Percentiles rank a stretch among this genome's conserved stretches.
Evolutionary conservation across 2,888 invertebrate species (phyloP).

Genomic region (Pyrrhia umbra): DNA sequence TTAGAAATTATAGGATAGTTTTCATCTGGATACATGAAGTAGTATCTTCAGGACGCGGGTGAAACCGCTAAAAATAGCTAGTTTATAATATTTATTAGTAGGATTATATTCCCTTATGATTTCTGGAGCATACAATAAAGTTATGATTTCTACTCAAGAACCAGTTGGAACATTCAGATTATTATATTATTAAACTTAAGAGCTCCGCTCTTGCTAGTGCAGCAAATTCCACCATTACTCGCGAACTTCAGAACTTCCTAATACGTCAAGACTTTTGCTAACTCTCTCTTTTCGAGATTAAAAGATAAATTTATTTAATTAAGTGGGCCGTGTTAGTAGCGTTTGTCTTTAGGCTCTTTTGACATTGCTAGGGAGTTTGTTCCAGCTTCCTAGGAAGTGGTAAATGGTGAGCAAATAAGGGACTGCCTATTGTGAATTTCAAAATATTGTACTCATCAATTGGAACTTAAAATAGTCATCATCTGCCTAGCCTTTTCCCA

Average conservation of each 20-base stretch:
- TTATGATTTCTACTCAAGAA: slow-evolving; percentile 14
- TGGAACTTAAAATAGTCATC: too few species aligned
- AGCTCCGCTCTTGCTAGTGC: slow-evolving; percentile 15
- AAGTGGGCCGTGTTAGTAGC: slow-evolving; percentile 1
- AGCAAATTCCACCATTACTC: slow-evolving; percentile 38
- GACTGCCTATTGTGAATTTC: too few species aligned
- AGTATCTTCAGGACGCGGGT: too few species aligned
- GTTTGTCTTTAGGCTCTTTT: not conserved
- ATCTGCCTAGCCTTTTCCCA: too few species aligned
- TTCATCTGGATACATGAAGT: too few species aligned
- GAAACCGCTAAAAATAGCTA: too few species aligned
- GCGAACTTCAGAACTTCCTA: slow-evolving; percentile 31
- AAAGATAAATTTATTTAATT: slow-evolving; percentile 26
- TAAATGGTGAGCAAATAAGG: too few species aligned
- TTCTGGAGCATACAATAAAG: not conserved
- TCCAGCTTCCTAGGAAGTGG: too few species aligned
- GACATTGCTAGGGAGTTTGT: not conserved
- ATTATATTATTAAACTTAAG: slow-evolving; percentile 46
- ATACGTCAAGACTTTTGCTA: slow-evolving; percentile 34
- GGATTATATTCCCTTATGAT: not conserved
- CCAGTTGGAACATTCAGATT: slow-evolving; percentile 21
- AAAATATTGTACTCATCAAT: too few species aligned
- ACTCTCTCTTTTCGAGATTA: slow-evolving; percentile 29
- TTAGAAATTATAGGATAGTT: too few species aligned
- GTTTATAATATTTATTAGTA: too few species aligned